Evolutionary conservation across 2,888 invertebrate genomes (phyloP).

Genomic region (Chrysolina haemoptera): DNA sequence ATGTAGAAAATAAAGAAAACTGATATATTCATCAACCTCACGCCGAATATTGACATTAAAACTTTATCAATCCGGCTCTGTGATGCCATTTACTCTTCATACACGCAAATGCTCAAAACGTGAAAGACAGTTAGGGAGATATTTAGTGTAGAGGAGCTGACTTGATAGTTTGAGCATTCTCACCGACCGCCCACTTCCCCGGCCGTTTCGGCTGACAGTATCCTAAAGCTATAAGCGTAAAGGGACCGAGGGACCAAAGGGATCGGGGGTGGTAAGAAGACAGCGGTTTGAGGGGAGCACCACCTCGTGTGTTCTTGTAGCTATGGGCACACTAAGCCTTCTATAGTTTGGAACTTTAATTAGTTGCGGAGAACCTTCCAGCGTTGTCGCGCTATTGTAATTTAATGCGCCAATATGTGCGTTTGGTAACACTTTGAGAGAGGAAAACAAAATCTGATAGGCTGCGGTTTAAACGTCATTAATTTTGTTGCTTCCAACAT

Average conservation of each 20-base stretch:
- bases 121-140: constrained; percentile 53
- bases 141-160: constrained; percentile 52
- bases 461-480: constrained; percentile 28
- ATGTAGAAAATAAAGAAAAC: no score
- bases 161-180: constrained; percentile 54
- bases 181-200: constrained; percentile 51
- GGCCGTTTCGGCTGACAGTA: constrained; percentile 64
- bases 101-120: constrained; percentile 46
- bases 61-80: constrained; percentile 23
- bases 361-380: constrained; percentile 67
- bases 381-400: constrained; percentile 67
- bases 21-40: no score
- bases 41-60: background rate
- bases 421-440: constrained; percentile 36
- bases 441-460: constrained; percentile 35
- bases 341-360: constrained; percentile 70
- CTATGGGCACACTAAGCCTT: constrained; percentile 66
- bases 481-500: constrained; percentile 28
- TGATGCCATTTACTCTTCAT: constrained; percentile 20
- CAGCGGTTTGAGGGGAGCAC: constrained; percentile 51
- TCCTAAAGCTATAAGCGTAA: constrained; percentile 66
- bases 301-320: constrained; percentile 57
- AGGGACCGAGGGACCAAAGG: constrained; percentile 51
- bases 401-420: constrained; percentile 59
- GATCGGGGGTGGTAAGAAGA: constrained; percentile 47